Percentiles rank a stretch among this genome's conserved stretches.
Evolutionary conservation across 2,113 vertebrate species (phyloP).

Genomic region (Apaloderma vittatum): DNA sequence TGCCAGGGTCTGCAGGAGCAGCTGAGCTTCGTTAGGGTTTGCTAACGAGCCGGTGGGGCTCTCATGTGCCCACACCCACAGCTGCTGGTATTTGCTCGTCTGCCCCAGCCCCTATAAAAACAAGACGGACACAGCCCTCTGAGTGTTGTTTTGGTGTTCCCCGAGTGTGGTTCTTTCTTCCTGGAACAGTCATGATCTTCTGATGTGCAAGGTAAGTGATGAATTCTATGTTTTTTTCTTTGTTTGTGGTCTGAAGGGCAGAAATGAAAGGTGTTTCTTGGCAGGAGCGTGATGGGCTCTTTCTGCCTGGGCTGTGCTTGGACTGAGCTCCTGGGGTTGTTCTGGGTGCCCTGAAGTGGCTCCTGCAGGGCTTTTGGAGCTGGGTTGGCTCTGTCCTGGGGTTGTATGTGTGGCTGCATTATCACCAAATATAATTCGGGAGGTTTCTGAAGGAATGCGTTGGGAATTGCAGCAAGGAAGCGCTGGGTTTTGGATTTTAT

Average conservation of each 20-base stretch:
- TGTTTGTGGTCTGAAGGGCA: rapidly evolving
- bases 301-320: not conserved
- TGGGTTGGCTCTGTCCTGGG: not conserved
- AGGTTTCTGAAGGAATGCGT: not conserved
- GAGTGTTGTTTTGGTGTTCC: rapidly evolving
- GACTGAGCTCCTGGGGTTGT: rapidly evolving
- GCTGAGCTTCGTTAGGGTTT: not conserved
- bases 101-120: not conserved
- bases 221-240: rapidly evolving
- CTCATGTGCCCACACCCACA: not conserved
- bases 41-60: rapidly evolving
- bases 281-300: not conserved
- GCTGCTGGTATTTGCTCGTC: not conserved
- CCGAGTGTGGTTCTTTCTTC: rapidly evolving
- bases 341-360: no score
- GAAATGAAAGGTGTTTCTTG: rapidly evolving
- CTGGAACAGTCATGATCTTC: rapidly evolving
- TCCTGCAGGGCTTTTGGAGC: not conserved
- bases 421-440: no score
- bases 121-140: rapidly evolving
- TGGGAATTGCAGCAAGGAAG: not conserved
- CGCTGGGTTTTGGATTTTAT: no score
- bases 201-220: rapidly evolving
- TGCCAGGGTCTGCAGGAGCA: not conserved
- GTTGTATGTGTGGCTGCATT: rapidly evolving